Evolutionary conservation across 2,797 vertebrate species (phyloP), one percentile per base, ranked within the genome.

Genomic region (Mastacembelus armatus): DNA sequence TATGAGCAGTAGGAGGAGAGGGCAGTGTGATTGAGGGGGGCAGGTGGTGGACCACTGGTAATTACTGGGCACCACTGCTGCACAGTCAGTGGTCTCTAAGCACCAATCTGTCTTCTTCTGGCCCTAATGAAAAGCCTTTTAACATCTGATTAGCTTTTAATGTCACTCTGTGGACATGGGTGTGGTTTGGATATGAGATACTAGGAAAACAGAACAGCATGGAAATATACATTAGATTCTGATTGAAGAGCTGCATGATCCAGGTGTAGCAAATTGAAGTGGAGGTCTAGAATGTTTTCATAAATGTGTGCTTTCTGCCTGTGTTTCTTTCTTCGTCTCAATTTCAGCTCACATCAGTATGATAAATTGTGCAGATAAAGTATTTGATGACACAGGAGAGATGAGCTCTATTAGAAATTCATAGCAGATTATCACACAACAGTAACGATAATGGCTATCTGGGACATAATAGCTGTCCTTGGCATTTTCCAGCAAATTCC

Each of bases 71-170:
- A 86, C 61, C 26, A 32, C 69, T 43, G 71, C 78, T 77, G 84
- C 83, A 78, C 89, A 77, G 81, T 73, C 86, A 81, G 87, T 58
- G 71, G 84, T 88, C 88, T 84, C 61, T 71, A 15, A 49, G 19
- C 77, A 78, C 66, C 89, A 86, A 87, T 93, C 92, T 91, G 89
- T 91, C 90, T 84, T 78, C 71, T 29, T 64, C 55, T 51, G 15
- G 42, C 61, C 66, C 15, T 73, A 92, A 92, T 94, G 85, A 91
- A 93, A 92, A 89, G 87, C 85, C 78, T 84, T 91, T 90, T 67
- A 90, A 87, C 79, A 68, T 89, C 66, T 88, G 81, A 92, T 92
- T 85, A 91, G 84, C 74, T 77, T 81, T 78, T 86, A 84, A 84
- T 69, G 54, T 54, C 52, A 6, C 66, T 42, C 33, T 3, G 78